phyloP scores from a whole-genome alignment of 2,113 vertebrate species.

The Peucedramus taeniatus region DNA sequence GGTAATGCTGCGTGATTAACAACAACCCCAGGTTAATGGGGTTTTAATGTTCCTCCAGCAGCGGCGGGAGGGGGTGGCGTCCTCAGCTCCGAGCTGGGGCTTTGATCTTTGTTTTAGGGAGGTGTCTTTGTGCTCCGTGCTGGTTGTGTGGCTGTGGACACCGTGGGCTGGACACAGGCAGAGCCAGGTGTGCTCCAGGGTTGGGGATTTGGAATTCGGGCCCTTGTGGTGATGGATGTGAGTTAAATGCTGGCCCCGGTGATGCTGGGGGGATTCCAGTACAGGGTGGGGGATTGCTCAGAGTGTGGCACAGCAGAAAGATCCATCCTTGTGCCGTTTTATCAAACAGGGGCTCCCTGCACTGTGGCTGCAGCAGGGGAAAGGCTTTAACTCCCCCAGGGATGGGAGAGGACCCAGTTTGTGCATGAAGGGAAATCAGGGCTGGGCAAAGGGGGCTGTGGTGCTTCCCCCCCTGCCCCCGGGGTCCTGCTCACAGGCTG shows the following conservation, averaged over 20 bases:
- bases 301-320: background rate
- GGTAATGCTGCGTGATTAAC: constrained; percentile 2
- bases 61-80: background rate
- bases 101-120: background rate
- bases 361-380: background rate
- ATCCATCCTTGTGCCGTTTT: background rate
- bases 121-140: background rate
- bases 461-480: background rate
- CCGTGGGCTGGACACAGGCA: accelerated
- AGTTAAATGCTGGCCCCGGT: background rate
- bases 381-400: background rate
- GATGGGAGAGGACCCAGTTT: background rate
- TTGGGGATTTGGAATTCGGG: accelerated
- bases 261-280: background rate
- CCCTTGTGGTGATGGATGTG: accelerated
- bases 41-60: background rate
- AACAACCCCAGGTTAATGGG: constrained; percentile 19
- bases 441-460: background rate
- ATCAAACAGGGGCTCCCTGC: background rate
- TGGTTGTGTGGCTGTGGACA: accelerated
- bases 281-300: accelerated
- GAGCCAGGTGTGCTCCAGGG: background rate
- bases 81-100: background rate
- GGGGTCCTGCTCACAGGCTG: background rate
- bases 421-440: background rate